Evolutionary conservation across 2,888 invertebrate species (phyloP), one percentile per base, ranked within the genome.

Genomic region (Eumacrocentrus americanus): DNA sequence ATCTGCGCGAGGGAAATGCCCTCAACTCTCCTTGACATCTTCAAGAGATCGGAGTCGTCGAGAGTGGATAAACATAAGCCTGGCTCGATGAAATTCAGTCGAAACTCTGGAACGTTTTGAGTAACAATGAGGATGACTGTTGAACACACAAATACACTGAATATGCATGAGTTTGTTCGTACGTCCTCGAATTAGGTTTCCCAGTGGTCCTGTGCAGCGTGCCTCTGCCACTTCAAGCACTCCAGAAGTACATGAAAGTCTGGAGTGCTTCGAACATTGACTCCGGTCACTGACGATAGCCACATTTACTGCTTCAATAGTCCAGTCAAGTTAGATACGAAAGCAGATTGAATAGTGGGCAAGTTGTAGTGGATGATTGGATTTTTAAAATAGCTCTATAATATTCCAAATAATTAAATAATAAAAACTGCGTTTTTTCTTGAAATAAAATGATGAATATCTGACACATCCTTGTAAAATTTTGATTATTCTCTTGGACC

Each of bases 181-280:
- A 69, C 67, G 70, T 74, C 72, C 73, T 75, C 71, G 74, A 76
- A 78, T 77, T 76, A 74, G 74, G 72, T 76, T 76, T 70, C 71
- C 69, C 67, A 69, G 67, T 69, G 70, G 71, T 72, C 67, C 68
- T 70, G 69, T 69, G 70, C 64, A 12, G 42, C n/a, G 20, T 42
- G 67, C 65, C 58, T 54, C 50, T 50, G 64, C 60, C 70, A 70
- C 73, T 73, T 65, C 63, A 68, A 64, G 65, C 68, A 71, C 73
- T 73, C 66, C 51, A 67, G 54, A 14, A 14, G 29, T 29, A 29
- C 16, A 35, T 29, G 29, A 50, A 16, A 61, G 62, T 50, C 48
- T 60, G 35, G 14, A 46, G 11, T 44, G n/a, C 18, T 56, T 44
- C 56, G 53, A 56, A 38, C 63, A 61, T 61, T 56, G 29, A 29